Evolutionary conservation across 2,797 vertebrate species (phyloP).

Genomic region (Gymnoscopelus microlampas): DNA sequence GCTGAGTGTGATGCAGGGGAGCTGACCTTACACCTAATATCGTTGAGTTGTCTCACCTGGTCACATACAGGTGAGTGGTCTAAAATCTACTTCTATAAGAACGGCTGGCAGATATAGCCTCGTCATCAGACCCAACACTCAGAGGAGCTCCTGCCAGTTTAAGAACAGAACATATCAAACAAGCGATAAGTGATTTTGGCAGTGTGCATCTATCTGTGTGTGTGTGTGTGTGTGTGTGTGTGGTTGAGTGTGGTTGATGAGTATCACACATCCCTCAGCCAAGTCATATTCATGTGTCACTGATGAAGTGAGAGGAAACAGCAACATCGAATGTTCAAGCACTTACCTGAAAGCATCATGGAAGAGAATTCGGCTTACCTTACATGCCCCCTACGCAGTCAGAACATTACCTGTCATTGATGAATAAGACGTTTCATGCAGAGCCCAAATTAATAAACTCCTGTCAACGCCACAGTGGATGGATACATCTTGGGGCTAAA

Average conservation of each 20-base stretch:
- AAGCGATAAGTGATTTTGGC: neutral
- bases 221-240: no score
- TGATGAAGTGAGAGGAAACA: conserved; percentile 45
- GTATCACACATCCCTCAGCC: conserved; percentile 34
- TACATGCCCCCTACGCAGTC: conserved; percentile 50
- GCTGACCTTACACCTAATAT: conserved; percentile 1
- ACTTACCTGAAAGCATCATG: conserved; percentile 22
- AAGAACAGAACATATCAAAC: neutral
- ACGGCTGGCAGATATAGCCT: no score
- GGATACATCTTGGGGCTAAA: conserved; percentile 59
- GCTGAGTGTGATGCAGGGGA: no score
- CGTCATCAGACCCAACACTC: no score
- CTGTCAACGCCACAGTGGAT: conserved; percentile 60
- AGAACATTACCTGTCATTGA: conserved; percentile 49
- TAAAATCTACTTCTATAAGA: no score
- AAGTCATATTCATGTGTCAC: conserved; percentile 41
- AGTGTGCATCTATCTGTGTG: neutral
- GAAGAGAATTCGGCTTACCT: conserved; percentile 59
- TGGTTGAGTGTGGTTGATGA: neutral
- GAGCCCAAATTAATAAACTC: conserved; percentile 69
- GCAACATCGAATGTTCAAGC: conserved; percentile 41
- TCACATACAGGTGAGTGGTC: neutral
- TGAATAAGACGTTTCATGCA: conserved; percentile 52
- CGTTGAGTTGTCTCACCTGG: neutral
- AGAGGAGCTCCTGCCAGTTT: no score